Base-by-base conservation (phyloP, 2,113 vertebrate species). In the Symphodus melops region DNA sequence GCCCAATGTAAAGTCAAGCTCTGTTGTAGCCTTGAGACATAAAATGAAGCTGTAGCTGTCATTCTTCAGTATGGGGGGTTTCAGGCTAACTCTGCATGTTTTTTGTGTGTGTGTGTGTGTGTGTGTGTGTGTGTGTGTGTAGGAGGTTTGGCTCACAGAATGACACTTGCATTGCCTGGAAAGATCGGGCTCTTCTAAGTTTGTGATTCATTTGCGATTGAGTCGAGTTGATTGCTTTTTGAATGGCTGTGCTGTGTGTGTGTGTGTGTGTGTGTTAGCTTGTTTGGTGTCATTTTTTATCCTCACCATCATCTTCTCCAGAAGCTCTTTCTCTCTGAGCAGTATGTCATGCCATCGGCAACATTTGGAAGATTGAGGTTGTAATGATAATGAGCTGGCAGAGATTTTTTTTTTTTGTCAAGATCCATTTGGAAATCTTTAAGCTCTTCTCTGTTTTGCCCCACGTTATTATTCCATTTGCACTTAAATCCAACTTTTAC, bases 401-500 rank as follows among this genome's bases (percentile, higher is more conserved):
- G 60, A 70, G n/a, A 78, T 68, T 77, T 71, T 76, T 70, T 79
- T 68, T 77, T 71, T 76, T 70, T 79, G 74, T 81, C 51, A 42
- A 62, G 66, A 76, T 77, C 65, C 70, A 73, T 88, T 87, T 84
- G 53, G 58, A 85, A 79, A 74, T 70, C 64, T 76, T 79, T 49
- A 37, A 61, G 68, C 75, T 63, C 21, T 5, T 42, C 72, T 66
- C 28, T 54, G 41, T 37, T 67, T 57, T 72, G 21, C 63, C 59
- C 71, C 58, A 4, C 66, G 17, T 81, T 75, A 72, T 79, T 67
- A 78, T 63, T 14, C 28, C 58, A 68, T 75, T 82, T 78, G 44
- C 81, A 80, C 73, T 84, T 80, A 62, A 77, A 74, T 51, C 42
- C 56, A 71, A 53, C 54, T 37, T 51, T 37, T 17, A 48, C 46